These are phyloP conservation scores for Phanerotoma sp. DNA, from an alignment of 2,888 invertebrate genomes.

Conservation along the genomic window DNA sequence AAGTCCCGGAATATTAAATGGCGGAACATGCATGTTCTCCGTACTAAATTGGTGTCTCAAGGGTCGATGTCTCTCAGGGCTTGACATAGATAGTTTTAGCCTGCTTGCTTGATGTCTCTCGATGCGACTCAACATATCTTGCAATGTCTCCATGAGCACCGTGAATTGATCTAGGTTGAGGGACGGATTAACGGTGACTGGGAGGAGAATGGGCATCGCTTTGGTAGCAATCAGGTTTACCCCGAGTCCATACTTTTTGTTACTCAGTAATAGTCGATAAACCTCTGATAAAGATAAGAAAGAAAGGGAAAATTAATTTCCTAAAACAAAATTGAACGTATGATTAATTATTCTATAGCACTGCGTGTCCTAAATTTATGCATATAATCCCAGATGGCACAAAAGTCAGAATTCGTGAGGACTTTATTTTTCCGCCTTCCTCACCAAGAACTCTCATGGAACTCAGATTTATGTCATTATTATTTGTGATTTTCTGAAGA, in stretches of 20 bases:
- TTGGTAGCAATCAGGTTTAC: conserved; percentile 90
- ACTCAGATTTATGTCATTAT: no score
- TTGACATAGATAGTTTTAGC: conserved; percentile 75
- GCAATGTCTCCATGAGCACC: conserved; percentile 77
- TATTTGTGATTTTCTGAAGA: no score
- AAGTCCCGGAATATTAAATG: conserved; percentile 86
- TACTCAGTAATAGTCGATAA: conserved; percentile 86
- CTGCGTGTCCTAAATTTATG: no score
- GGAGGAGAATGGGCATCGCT: conserved; percentile 89
- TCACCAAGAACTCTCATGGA: no score
- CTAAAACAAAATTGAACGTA: no score
- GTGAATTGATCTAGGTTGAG: conserved; percentile 82
- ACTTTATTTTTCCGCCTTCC: no score
- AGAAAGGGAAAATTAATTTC: background rate
- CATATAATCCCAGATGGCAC: no score
- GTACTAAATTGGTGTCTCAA: conserved; percentile 81
- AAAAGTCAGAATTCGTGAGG: no score
- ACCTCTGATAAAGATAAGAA: conserved; percentile 69
- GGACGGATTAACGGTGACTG: conserved; percentile 88
- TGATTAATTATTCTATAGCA: no score
- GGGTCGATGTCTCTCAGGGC: conserved; percentile 74
- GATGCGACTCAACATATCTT: conserved; percentile 90
- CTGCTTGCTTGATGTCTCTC: conserved; percentile 85
- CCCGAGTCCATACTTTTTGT: conserved; percentile 87
- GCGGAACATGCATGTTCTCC: conserved; percentile 81